Base-by-base conservation (phyloP, 2,113 vertebrate genomes). In the Sarotherodon lohbergeri region DNA sequence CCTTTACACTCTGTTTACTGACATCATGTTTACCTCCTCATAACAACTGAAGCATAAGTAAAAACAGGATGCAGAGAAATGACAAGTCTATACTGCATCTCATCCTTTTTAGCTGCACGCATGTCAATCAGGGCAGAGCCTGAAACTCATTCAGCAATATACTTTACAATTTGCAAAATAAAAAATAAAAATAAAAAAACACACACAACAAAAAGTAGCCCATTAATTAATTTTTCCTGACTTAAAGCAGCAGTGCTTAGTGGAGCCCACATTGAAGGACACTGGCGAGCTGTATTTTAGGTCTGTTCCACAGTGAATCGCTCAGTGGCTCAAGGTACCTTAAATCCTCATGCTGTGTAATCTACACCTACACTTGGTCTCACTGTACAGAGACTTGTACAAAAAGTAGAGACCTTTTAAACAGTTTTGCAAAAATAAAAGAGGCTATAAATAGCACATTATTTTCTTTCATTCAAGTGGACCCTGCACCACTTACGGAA, bases 101-200 rank as follows among this genome's bases (percentile, higher is more conserved):
- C 55, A 46, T 88, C 32, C 86, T 34, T 57, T 92, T 91, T 79
- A 92, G 88, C 90, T 90, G 91, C 90, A 91, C 89, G 12, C 16
- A 39, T 86, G 59, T 56, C 80, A 54, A 73, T 54, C 6, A 83
- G 81, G 56, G 12, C 43, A 73, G 46, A 85, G n/a, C 48, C 52
- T 73, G 19, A 50, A 71, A 71, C 11, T 5, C 11, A 39, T 41
- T 82, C 66, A 86, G 88, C 63, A 68, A 68, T 68, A 68, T 68
- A 68, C 34, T 68, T 68, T 68, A 68, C 19, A 68, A 68, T 68
- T 68, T 68, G 63, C 63, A 68, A 68, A 66, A 66, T 12, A 39
- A 36, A 36, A 36, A 39, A 22, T 22, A 22, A 9, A 39, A 39
- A 9, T 9, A 39, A 39, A 66, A 19, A 63, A 3, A 3, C 2